phyloP scores from a whole-genome alignment of 2,113 vertebrate species.

The Chelonoidis abingdonii region DNA sequence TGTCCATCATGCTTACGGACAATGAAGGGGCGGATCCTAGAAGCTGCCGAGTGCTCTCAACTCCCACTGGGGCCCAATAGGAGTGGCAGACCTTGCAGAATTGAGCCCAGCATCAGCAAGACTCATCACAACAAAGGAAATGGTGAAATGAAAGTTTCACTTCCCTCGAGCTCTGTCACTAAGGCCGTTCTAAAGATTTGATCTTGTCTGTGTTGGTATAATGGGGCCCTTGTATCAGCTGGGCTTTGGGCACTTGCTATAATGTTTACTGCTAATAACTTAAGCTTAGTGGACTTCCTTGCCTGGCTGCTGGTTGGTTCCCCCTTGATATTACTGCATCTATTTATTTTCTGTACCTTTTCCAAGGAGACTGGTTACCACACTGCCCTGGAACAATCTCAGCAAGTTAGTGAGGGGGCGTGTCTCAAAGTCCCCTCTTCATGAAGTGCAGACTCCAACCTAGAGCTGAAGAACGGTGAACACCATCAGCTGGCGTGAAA shows the following conservation, averaged over 20 bases:
- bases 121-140: background rate
- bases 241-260: too few relatives aligned
- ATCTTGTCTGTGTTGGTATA: too few relatives aligned
- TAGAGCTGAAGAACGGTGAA: background rate
- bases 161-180: background rate
- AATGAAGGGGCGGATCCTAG: background rate
- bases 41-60: background rate
- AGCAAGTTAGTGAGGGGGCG: background rate
- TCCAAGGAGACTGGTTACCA: background rate
- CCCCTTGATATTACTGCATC: fast-evolving
- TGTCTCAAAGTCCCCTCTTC: background rate
- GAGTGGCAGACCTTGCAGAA: background rate
- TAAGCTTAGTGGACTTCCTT: background rate
- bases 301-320: background rate
- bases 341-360: background rate
- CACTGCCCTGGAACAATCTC: background rate
- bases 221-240: too few relatives aligned
- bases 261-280: too few relatives aligned
- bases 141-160: background rate
- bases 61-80: background rate
- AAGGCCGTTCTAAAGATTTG: too few relatives aligned
- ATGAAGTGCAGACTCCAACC: background rate
- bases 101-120: background rate
- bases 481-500: background rate
- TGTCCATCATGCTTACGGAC: background rate